These are phyloP conservation scores for Brienomyrus brachyistius DNA, from an alignment of 2,113 vertebrate species.

Conservation along the genomic window DNA sequence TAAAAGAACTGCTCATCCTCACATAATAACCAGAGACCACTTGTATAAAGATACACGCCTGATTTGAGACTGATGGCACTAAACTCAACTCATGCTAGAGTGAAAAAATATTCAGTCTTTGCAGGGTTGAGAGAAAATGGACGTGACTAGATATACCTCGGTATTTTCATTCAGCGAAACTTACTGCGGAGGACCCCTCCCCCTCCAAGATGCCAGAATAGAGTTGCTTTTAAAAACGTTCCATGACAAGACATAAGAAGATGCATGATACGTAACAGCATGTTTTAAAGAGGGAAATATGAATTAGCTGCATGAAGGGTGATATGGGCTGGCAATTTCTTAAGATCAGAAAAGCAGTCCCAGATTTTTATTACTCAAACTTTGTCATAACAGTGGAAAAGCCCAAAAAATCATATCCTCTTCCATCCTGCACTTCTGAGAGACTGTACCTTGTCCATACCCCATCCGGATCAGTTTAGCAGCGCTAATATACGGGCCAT, in stretches of 20 bases:
- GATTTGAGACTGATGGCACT: background rate
- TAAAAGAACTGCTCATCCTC: background rate
- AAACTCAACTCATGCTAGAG: background rate
- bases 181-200: background rate
- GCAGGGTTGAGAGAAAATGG: background rate
- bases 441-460: background rate
- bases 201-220: background rate
- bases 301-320: background rate
- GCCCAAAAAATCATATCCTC: background rate
- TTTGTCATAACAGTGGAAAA: background rate
- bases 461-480: background rate
- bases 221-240: background rate
- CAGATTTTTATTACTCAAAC: background rate
- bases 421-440: background rate
- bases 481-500: background rate
- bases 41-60: background rate
- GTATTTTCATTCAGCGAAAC: background rate
- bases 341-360: background rate
- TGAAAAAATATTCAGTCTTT: background rate
- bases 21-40: background rate
- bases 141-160: background rate
- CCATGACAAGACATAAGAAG: background rate
- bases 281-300: background rate
- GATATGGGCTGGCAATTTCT: background rate
- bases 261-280: background rate